phyloP scores from a whole-genome alignment of 2,888 invertebrate genomes.

The Rhyacophila evoluta region DNA sequence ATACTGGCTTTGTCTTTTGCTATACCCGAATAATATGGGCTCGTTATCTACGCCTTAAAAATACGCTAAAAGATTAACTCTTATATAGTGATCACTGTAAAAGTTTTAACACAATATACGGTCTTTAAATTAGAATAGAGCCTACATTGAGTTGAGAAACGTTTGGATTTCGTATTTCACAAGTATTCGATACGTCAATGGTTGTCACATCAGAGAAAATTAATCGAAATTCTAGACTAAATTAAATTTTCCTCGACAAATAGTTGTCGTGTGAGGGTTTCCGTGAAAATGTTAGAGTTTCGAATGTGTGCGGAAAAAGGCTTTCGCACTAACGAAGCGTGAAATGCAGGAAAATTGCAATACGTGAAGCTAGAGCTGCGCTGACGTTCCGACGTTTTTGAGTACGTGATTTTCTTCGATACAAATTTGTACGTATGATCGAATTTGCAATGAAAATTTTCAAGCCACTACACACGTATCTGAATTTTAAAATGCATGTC shows the following conservation, averaged over 20 bases:
- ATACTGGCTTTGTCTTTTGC: neutral
- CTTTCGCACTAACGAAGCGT: conserved; percentile 38
- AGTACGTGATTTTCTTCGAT: conserved; percentile 18
- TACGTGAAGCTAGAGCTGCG: conserved; percentile 15
- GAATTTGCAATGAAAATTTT: neutral
- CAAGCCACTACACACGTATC: neutral
- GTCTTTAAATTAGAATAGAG: too few relatives aligned
- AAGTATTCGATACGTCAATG: too few relatives aligned
- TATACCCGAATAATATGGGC: neutral
- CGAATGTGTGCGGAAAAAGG: neutral
- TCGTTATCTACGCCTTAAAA: neutral
- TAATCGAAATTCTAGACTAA: conserved; percentile 40
- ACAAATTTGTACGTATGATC: neutral
- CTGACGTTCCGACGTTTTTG: neutral
- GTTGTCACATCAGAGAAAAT: conserved; percentile 47
- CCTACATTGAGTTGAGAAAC: too few relatives aligned
- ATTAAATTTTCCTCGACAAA: conserved; percentile 47
- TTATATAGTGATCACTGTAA: neutral
- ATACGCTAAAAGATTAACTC: neutral
- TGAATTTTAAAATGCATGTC: neutral
- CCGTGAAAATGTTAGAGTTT: neutral
- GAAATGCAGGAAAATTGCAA: conserved; percentile 48
- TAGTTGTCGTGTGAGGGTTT: neutral
- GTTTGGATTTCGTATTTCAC: too few relatives aligned
- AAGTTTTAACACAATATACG: too few relatives aligned